These are phyloP conservation scores for Chaetura pelagica DNA, from an alignment of 2,113 vertebrate species.

Conservation along the genomic window DNA sequence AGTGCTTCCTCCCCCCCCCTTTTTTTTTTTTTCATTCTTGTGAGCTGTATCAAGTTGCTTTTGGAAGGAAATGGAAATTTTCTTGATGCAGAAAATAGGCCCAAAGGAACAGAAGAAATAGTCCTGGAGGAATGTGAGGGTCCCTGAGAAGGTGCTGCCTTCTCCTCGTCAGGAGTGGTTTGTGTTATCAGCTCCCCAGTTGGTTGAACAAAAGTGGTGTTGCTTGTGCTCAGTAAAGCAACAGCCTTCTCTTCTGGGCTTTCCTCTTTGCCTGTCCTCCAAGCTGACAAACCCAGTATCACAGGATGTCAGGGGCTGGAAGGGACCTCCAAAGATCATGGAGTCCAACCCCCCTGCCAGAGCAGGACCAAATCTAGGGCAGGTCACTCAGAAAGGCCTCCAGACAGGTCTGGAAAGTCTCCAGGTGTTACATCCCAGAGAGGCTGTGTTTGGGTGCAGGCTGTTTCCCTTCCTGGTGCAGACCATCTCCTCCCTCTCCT, in stretches of 20 bases:
- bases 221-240: background rate
- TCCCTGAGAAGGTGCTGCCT: background rate
- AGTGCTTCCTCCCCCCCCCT: background rate
- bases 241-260: background rate
- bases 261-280: background rate
- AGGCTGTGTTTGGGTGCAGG: background rate
- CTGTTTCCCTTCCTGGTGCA: background rate
- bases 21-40: background rate
- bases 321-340: no score
- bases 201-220: background rate
- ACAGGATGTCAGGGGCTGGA: no score
- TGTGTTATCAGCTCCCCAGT: background rate
- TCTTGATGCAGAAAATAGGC: slow-evolving; percentile 26
- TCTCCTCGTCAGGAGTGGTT: background rate
- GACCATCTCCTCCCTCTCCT: background rate
- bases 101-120: background rate
- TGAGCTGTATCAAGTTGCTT: slow-evolving; percentile 13
- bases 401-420: no score
- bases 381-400: no score
- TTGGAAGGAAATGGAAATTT: slow-evolving; percentile 35
- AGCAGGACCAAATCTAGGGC: no score
- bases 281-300: background rate
- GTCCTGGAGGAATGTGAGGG: background rate
- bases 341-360: no score
- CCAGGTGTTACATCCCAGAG: fast-evolving